Evolutionary conservation across 2,797 vertebrate genomes (phyloP).

Genomic region (Sciaenops ocellatus): DNA sequence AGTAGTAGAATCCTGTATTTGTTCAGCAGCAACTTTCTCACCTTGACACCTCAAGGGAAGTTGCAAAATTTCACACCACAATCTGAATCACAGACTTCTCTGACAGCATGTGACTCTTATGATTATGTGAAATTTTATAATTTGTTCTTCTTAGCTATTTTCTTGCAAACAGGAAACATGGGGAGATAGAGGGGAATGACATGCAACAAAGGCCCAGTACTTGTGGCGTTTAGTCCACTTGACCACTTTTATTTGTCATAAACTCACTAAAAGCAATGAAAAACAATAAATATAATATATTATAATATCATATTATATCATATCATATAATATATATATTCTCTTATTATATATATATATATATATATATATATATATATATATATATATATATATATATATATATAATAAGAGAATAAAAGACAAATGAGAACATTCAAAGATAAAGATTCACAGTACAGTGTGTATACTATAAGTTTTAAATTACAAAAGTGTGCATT

Average conservation of each 20-base stretch:
- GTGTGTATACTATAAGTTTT: no score
- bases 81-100: not conserved
- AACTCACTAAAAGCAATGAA: not conserved
- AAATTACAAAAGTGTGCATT: no score
- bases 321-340: no score
- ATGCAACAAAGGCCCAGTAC: no score
- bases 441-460: no score
- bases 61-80: not conserved
- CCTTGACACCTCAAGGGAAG: not conserved
- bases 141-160: not conserved
- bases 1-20: not conserved
- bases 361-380: no score
- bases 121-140: not conserved
- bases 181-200: not conserved
- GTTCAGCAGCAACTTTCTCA: conserved; percentile 4
- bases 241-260: not conserved
- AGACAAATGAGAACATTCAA: no score
- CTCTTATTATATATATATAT: no score
- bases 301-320: no score
- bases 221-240: not conserved
- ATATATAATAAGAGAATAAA: not conserved
- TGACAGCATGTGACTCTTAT: not conserved
- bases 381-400: no score
- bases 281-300: not conserved
- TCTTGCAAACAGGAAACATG: not conserved